Base-by-base conservation (phyloP, 2,113 vertebrate genomes). In the Trogon melanurus region DNA sequence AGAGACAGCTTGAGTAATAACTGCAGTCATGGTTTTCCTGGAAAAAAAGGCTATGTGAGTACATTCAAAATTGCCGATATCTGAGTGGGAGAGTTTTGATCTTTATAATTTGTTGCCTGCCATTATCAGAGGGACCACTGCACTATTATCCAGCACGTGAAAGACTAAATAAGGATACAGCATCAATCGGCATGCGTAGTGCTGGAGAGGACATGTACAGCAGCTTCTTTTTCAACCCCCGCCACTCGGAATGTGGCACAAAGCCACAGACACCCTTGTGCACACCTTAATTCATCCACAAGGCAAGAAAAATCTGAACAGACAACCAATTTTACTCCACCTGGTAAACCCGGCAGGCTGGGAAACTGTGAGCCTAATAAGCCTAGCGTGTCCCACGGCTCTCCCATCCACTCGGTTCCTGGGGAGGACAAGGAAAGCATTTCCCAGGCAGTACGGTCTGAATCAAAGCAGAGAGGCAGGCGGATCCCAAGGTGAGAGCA, bases 251-350 rank as follows among this genome's bases (percentile, higher is more conserved):
- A n/a, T 7, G 74, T 2, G 38, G 73, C 85, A 79, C n/a, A 26
- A 82, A 27, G 72, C 79, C 79, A 73, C 9, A 51, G 36, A 80
- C 54, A 47, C 19, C 23, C 25, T 58, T 70, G 47, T 1, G 4
- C 41, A 54, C 0, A 4, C 62, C 50, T 60, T 61, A 85, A 51
- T 85, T 76, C 56, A 73, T 44, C 51, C 74, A 81, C 13, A 32
- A 78, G 15, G 74, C 65, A 47, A 93, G 57, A 91, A 90, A 87
- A 89, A 64, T 36, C 44, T n/a, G 51, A 62, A 74, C 0, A 86
- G 66, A 7, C 51, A 80, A 95, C 57, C 79, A 12, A 60, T 89
- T 87, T 75, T 56, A 67, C 36, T 89, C 85, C 62, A 91, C 41
- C 64, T 75, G 48, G 60, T 58, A 79, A 90, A 81, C n/a, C n/a